Base-by-base conservation (phyloP, 2,797 vertebrate species). In the Acipenser transmontanus region DNA sequence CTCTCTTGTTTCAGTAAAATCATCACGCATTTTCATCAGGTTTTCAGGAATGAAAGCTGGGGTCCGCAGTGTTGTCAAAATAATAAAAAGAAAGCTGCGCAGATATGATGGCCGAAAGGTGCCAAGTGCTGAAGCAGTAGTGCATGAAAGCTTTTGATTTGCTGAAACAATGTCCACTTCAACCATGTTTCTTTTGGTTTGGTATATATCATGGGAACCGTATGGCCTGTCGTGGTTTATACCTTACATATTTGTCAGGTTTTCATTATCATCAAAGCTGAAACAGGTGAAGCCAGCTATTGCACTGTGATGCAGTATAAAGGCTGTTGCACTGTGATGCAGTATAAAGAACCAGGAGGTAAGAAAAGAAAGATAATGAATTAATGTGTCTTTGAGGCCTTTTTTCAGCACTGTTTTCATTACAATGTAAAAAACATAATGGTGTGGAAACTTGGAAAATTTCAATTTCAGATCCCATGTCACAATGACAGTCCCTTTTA, bases 1-100 rank as follows among this genome's bases (percentile, higher is more conserved):
- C 72, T 81, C 81, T 89, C 78, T 63, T 74, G 72, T 85, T 87
- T 84, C 82, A 79, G 78, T 66, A 79, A 81, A 86, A 82, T 83
- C 79, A 81, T 78, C 82, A 72, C 56, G 0, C 77, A 82, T 85
- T 87, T 87, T 81, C 82, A 82, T 78, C 81, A 75, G 64, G 74
- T 74, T 82, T 81, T 84, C 78, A 83, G 74, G 73, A 85, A 77
- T 81, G 79, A 83, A 81, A 82, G 80, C 73, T 77, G 68, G 74
- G 79, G 78, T 73, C 74, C 76, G 71, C 69, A 68, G 50, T 85
- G 78, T 83, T 85, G 81, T 83, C 82, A 85, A 73, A 69, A 68
- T 75, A 83, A 86, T 82, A 82, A 66, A 82, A 77, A 69, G 68
- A 81, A 79, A 82, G 72, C 77, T 80, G 73, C 68, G 61, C 66